phyloP scores from a whole-genome alignment of 2,113 vertebrate species.

The Xiphophorus hellerii region DNA sequence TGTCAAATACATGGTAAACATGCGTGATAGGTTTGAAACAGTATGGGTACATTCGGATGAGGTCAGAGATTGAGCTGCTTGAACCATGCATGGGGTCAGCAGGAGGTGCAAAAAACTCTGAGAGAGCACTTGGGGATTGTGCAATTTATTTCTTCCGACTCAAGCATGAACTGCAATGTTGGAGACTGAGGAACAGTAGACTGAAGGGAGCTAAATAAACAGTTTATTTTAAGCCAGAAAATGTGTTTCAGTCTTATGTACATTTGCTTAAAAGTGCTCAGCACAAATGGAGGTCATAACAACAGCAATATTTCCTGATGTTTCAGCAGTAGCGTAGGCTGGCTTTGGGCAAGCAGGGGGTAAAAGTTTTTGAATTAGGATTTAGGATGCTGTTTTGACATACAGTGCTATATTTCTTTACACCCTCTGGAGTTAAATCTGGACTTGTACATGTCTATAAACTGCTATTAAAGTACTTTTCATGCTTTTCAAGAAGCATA shows the following conservation, averaged over 20 bases:
- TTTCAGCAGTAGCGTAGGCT: conserved; percentile 23
- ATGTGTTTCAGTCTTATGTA: not conserved
- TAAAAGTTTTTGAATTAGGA: conserved; percentile 14
- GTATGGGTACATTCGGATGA: too few relatives aligned
- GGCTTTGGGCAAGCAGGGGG: conserved; percentile 2
- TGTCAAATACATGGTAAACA: too few relatives aligned
- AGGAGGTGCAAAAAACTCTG: conserved; percentile 20
- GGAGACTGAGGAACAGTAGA: not conserved
- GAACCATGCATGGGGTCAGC: too few relatives aligned
- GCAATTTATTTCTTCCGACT: conserved; percentile 6
- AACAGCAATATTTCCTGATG: conserved; percentile 21
- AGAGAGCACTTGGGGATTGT: conserved; percentile 30
- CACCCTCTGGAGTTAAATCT: conserved; percentile 6
- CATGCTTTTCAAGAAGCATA: not conserved
- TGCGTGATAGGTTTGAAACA: too few relatives aligned
- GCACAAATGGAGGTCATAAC: conserved; percentile 13
- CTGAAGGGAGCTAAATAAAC: not conserved
- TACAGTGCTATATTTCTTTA: not conserved
- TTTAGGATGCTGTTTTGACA: conserved; percentile 40
- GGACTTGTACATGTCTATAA: conserved; percentile 1
- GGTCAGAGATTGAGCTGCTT: too few relatives aligned
- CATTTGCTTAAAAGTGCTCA: not conserved
- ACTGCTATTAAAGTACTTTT: conserved; percentile 1
- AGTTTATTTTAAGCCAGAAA: not conserved
- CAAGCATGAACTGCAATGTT: conserved; percentile 6